A percentile compares a stretch with the other conserved stretches of the same genome.
These are phyloP conservation scores for Clitarchus hookeri DNA, from an alignment of 2,888 invertebrate genomes.

Conservation along the genomic window DNA sequence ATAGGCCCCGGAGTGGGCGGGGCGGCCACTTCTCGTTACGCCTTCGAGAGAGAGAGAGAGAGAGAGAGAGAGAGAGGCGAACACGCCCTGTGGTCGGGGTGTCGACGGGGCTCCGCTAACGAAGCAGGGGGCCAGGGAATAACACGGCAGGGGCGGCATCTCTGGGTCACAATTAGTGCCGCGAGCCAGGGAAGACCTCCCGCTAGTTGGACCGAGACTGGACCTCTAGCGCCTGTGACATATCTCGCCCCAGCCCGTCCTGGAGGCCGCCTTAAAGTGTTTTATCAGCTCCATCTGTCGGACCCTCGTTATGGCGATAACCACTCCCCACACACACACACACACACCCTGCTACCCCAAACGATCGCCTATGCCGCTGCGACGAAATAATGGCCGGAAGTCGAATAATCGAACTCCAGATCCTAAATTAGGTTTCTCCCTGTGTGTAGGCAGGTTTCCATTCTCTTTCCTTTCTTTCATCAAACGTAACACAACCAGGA, in stretches of 20 bases:
- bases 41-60: too few relatives aligned
- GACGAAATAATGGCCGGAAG: constrained; percentile 37
- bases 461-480: background rate
- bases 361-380: background rate
- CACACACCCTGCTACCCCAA: background rate
- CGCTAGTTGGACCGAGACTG: too few relatives aligned
- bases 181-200: too few relatives aligned
- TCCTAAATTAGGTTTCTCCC: constrained; percentile 33
- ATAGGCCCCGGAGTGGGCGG: too few relatives aligned
- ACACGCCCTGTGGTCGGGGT: too few relatives aligned
- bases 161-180: too few relatives aligned
- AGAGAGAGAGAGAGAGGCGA: too few relatives aligned
- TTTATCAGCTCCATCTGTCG: constrained; percentile 29
- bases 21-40: too few relatives aligned
- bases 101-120: too few relatives aligned
- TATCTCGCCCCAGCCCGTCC: background rate
- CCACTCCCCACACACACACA: background rate
- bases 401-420: constrained; percentile 34
- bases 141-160: too few relatives aligned
- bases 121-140: too few relatives aligned
- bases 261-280: constrained; percentile 26
- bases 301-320: constrained; percentile 35
- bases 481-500: background rate
- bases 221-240: too few relatives aligned
- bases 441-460: constrained; percentile 5